Base-by-base conservation (phyloP, 2,797 vertebrate genomes). In the Podarcis lilfordi region DNA sequence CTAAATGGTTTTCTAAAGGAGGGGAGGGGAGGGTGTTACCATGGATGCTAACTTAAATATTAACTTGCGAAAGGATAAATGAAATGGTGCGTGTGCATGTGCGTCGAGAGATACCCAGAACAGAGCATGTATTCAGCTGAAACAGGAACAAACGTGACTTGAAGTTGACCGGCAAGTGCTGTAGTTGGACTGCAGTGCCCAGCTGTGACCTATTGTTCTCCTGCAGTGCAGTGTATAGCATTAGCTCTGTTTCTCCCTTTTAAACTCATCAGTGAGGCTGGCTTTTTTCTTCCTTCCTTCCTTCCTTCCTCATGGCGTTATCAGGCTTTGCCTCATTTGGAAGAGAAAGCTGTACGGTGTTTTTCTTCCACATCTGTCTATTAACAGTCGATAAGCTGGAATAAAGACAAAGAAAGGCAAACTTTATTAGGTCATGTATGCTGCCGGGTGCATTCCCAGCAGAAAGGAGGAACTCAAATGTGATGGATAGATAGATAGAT, bases 31-130 rank as follows among this genome's bases (percentile, higher is more conserved):
- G 50, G n/a, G 50, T 27, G 72, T 85, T 88, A 59, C 77, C 78
- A 77, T 88, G 77, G 77, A 84, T 84, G 55, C 76, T 87, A 84
- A 84, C 81, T 84, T 79, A 90, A 86, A 87, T 80, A 89, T 82
- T 82, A 82, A 72, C 50, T 68, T 55, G 68, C 43, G 59, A 80
- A 80, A 80, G 40, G 69, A 84, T 40, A 82, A 50, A 76, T 85
- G 83, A 85, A 72, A 81, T 76, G 8, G 43, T 55, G 71, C 3
- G 40, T 23, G 74, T 15, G n/a, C 45, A 50, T 50, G 45, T 50
- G 45, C 1, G 3, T 15, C 13, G 35, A 72, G 13, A 19, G 29
- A 45, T 6, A 29, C 3, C 8, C 19, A 29, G 80, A 77, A 29
- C n/a, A 32, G 21, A 45, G 50, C 61, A 68, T 29, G 10, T 37